Evolutionary conservation across 1,140 invertebrate genomes (phyloP), one percentile per base, ranked within the genome.

Genomic region (Triops cancriformis): DNA sequence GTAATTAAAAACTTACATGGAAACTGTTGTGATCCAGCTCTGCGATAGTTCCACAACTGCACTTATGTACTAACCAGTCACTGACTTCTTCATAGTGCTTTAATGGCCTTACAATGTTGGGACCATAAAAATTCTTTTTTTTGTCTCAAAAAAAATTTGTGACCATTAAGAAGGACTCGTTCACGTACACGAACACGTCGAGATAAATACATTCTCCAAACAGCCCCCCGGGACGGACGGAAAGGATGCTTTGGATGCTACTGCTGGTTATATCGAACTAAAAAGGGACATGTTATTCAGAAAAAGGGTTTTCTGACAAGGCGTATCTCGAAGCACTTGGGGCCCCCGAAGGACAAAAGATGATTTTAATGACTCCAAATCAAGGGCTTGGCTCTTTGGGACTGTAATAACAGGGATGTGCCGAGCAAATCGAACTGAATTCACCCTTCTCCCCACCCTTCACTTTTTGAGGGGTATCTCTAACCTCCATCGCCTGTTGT

Each of bases 331-430:
- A 64, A 37, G 14, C 51, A 23, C 1, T 23, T 64, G 51, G 51
- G n/a, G n/a, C n/a, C 51, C 51, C 51, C 7, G 23, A 64, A 64
- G 51, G 51, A 64, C 51, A 64, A 64, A 64, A 64, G 51, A 64
- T 64, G 51, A 64, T 64, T 64, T 64, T 64, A 64, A 64, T 64
- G 51, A 64, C 51, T 64, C 10, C n/a, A 64, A 64, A 64, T 64
- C 51, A 64, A 64, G 51, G 51, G 51, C 51, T 64, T 18, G n/a
- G 51, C 51, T 64, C 31, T 37, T 37, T 37, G 14, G n/a, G 51
- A 23, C 23, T 23, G 51, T 64, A 64, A 64, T 64, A 64, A 64
- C 14, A 64, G 51, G 51, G 51, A 64, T 64, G 51, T 64, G 51
- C 51, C 51, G n/a, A 18, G 51, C 51, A 23, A 23, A 64, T 64